Percentiles rank a stretch among this genome's conserved stretches.
Evolutionary conservation across 2,888 invertebrate genomes (phyloP).

Genomic region (Nomada fabriciana): DNA sequence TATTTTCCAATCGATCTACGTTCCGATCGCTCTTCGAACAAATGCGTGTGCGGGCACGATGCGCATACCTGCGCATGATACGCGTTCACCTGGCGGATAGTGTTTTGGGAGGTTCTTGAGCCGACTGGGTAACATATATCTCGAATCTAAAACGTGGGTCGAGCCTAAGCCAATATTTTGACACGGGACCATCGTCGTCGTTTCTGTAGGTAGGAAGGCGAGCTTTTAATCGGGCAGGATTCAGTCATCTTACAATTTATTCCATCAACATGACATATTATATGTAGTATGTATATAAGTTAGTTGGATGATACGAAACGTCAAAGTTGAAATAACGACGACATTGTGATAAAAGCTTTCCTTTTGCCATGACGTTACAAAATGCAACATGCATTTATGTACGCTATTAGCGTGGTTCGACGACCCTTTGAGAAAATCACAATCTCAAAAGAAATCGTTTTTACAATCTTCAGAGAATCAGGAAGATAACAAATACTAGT

Average conservation of each 20-base stretch:
- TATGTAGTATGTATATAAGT: no score
- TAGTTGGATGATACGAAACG: no score
- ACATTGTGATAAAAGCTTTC: no score
- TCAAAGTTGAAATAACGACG: no score
- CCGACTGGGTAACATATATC: constrained; percentile 22
- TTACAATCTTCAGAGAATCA: no score
- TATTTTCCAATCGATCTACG: constrained; percentile 60
- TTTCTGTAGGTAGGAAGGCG: constrained; percentile 23
- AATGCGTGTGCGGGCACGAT: constrained; percentile 48
- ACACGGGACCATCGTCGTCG: constrained; percentile 51
- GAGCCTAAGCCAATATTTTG: constrained; percentile 67
- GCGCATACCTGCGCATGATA: neutral
- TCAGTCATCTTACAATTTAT: constrained; percentile 24
- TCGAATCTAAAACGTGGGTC: constrained; percentile 26
- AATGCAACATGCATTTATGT: no score
- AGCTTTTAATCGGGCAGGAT: constrained; percentile 13
- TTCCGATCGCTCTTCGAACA: constrained; percentile 56
- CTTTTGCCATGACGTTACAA: no score
- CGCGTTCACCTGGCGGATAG: constrained; percentile 7
- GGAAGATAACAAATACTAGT: no score
- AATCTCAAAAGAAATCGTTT: no score
- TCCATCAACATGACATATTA: neutral
- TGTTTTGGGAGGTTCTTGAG: constrained; percentile 11
- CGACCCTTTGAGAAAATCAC: no score
- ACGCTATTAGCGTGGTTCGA: no score